These are phyloP conservation scores for Monopis laevigella DNA, from an alignment of 2,888 invertebrate species.

Conservation along the genomic window DNA sequence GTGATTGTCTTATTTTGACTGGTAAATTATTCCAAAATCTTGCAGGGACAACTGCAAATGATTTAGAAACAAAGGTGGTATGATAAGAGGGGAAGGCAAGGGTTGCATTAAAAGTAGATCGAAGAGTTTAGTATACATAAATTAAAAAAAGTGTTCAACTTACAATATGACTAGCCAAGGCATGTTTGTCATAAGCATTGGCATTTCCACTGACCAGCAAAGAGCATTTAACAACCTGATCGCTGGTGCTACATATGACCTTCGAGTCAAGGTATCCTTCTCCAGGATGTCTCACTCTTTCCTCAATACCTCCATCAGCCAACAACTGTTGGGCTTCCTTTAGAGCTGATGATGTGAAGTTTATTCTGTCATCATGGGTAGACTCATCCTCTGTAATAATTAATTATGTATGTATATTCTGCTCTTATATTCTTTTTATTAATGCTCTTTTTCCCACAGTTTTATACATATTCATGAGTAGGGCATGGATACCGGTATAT, in stretches of 20 bases:
- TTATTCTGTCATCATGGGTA: slow-evolving; percentile 36
- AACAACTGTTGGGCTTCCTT: slow-evolving; percentile 33
- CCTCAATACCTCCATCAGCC: slow-evolving; percentile 35
- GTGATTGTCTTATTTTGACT: too few relatives aligned
- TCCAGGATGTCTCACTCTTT: slow-evolving; percentile 42
- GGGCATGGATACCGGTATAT: too few relatives aligned
- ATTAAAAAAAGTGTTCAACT: slow-evolving; percentile 21
- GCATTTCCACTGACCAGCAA: slow-evolving; percentile 45
- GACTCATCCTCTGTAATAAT: slow-evolving; percentile 28
- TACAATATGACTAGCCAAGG: slow-evolving; percentile 57
- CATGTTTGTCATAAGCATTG: slow-evolving; percentile 53
- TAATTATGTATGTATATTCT: neutral
- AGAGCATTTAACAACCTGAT: slow-evolving; percentile 38
- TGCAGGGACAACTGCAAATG: too few relatives aligned
- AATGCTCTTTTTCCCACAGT: too few relatives aligned
- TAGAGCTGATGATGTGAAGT: slow-evolving; percentile 35
- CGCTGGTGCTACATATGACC: slow-evolving; percentile 44
- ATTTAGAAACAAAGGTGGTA: too few relatives aligned
- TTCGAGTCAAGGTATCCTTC: slow-evolving; percentile 44
- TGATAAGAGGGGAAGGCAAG: too few relatives aligned
- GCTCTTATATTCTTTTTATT: too few relatives aligned
- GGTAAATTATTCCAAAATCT: too few relatives aligned
- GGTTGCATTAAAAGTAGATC: too few relatives aligned
- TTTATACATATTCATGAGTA: too few relatives aligned
- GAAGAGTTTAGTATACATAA: too few relatives aligned